Evolutionary conservation across 2,888 invertebrate genomes (phyloP).

Genomic region (Philonicus albiceps): DNA sequence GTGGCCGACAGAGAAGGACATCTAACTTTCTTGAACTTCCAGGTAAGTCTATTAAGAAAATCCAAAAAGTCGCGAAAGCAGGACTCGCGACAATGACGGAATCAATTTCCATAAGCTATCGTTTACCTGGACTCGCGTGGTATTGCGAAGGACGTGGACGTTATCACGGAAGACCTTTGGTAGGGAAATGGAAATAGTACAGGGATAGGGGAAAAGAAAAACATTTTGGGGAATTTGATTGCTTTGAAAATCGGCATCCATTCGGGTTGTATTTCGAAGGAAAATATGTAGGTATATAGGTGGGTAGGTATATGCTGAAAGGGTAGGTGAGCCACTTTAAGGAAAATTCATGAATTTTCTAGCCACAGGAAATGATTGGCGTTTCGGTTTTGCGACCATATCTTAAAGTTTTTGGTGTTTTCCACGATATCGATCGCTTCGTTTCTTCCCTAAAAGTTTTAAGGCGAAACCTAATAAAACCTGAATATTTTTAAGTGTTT

Average conservation of each 20-base stretch:
- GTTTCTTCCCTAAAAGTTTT: not conserved
- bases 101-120: constrained; percentile 31
- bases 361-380: not conserved
- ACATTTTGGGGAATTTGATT: not conserved
- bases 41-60: constrained; percentile 66
- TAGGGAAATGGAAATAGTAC: constrained; percentile 22
- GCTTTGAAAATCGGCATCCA: not conserved
- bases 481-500: not conserved
- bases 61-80: not conserved
- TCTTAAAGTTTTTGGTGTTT: not conserved
- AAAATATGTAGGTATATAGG: not conserved
- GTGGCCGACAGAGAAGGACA: constrained; percentile 80
- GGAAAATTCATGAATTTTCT: not conserved
- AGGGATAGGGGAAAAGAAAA: not conserved
- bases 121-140: not conserved
- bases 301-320: no score
- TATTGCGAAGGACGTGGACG: not conserved
- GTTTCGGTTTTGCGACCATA: not conserved
- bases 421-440: not conserved
- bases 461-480: not conserved
- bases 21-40: constrained; percentile 88
- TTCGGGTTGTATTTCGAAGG: not conserved
- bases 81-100: not conserved
- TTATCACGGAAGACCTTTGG: not conserved
- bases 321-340: not conserved